These are phyloP conservation scores for Candoia aspera DNA, from an alignment of 2,113 vertebrate genomes.

Conservation along the genomic window DNA sequence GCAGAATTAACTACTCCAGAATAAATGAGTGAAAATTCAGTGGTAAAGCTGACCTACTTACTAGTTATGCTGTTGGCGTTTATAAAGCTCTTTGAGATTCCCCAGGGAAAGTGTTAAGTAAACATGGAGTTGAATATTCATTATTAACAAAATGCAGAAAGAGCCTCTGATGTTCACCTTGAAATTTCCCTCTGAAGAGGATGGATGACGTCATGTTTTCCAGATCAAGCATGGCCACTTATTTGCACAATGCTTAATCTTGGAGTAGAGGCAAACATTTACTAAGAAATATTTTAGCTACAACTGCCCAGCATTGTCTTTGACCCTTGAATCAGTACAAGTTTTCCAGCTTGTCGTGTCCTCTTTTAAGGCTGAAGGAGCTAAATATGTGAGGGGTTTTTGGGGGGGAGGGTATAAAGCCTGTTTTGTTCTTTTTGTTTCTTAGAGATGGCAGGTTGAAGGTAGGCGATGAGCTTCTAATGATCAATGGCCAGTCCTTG, in stretches of 20 bases:
- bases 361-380: conserved; percentile 14
- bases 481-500: conserved; percentile 92
- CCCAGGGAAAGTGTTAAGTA: conserved; percentile 30
- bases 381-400: background rate
- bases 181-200: conserved; percentile 2
- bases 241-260: background rate
- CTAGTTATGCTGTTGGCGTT: conserved; percentile 1
- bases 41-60: conserved; percentile 41
- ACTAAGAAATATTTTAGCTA: background rate
- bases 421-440: conserved; percentile 44
- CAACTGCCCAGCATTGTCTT: background rate
- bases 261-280: fast-evolving
- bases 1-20: conserved; percentile 15
- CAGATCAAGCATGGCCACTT: background rate
- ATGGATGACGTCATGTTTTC: background rate
- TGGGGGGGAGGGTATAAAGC: background rate
- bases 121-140: conserved; percentile 38
- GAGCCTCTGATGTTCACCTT: background rate
- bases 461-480: conserved; percentile 89
- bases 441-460: conserved; percentile 90
- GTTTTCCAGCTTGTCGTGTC: fast-evolving
- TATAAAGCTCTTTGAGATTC: conserved; percentile 28
- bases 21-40: conserved; percentile 13
- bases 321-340: background rate
- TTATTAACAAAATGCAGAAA: conserved; percentile 37